Evolutionary conservation across 2,888 invertebrate species (phyloP).

Genomic region (Agonum fuliginosum): DNA sequence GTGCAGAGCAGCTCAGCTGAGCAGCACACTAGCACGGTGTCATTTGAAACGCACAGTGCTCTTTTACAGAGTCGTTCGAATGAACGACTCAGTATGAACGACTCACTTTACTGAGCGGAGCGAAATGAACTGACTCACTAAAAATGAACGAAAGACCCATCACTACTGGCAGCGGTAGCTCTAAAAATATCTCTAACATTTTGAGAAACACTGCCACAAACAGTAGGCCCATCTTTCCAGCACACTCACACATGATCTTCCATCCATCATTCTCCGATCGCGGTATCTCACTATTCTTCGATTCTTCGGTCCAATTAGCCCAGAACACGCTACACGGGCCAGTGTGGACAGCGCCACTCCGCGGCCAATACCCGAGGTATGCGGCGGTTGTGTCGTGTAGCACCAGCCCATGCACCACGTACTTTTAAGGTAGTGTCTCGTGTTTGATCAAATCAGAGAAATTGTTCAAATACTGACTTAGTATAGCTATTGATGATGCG

Average conservation of each 20-base stretch:
- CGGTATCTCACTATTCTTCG: background rate
- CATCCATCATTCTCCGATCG: slow-evolving; percentile 6
- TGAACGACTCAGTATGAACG: no score
- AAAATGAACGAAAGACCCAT: no score
- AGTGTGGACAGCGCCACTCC: no score
- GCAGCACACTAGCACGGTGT: no score
- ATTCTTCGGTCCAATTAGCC: slow-evolving; percentile 35
- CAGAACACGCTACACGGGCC: slow-evolving; percentile 13
- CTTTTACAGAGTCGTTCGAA: no score
- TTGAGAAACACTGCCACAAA: background rate
- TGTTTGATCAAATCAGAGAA: slow-evolving; percentile 28
- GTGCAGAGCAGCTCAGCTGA: no score
- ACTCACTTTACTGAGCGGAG: no score
- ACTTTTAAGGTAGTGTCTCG: slow-evolving; percentile 34
- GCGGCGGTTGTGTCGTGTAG: background rate
- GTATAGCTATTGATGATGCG: background rate
- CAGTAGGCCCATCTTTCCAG: background rate
- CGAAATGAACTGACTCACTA: no score
- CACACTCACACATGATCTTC: slow-evolving; percentile 9
- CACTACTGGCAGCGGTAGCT: no score
- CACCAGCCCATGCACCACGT: slow-evolving; percentile 16
- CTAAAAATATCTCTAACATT: no score
- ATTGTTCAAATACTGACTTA: slow-evolving; percentile 4
- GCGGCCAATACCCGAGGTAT: background rate
- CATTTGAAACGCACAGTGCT: no score